Conservation (phyloP, 2,797 vertebrate species). For the Gobionotothen gibberifrons region DNA sequence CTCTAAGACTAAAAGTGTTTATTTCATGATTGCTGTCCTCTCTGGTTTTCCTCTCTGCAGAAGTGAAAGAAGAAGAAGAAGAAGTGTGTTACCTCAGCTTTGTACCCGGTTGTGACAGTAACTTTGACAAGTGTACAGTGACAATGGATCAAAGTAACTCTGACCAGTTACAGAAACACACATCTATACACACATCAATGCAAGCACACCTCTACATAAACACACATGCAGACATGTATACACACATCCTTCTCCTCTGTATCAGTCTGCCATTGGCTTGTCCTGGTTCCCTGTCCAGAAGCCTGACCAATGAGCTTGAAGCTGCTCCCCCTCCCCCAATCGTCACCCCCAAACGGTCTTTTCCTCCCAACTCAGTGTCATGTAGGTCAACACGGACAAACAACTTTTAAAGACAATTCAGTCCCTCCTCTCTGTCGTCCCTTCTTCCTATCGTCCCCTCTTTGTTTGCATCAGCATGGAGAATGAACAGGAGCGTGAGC, state of each 20-base stretch:
- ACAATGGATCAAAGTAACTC: slow-evolving; percentile 79
- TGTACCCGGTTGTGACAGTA: slow-evolving; percentile 79
- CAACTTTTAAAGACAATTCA: slow-evolving; percentile 62
- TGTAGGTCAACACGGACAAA: slow-evolving; percentile 70
- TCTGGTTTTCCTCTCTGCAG: slow-evolving; percentile 38
- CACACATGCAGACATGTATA: slow-evolving; percentile 60
- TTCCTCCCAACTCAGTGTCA: slow-evolving; percentile 55
- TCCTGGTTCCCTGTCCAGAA: slow-evolving; percentile 76
- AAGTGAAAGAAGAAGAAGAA: slow-evolving; percentile 65
- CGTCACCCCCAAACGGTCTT: slow-evolving; percentile 4
- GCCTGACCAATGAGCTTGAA: slow-evolving; percentile 80
- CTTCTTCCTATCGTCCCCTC: slow-evolving; percentile 45
- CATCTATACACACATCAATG: slow-evolving; percentile 33
- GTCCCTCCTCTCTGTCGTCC: slow-evolving; percentile 21
- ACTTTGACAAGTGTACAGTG: slow-evolving; percentile 83
- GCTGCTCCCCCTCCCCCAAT: slow-evolving; percentile 50
- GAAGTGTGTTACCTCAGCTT: slow-evolving; percentile 82
- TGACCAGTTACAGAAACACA: slow-evolving; percentile 67
- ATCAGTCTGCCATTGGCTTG: slow-evolving; percentile 81
- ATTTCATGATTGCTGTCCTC: not conserved
- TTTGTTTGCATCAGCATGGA: slow-evolving; percentile 80
- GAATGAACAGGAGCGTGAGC: slow-evolving; percentile 76
- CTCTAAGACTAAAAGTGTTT: not conserved
- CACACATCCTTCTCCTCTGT: slow-evolving; percentile 72
- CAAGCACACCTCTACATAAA: slow-evolving; percentile 60